Percentiles rank a stretch among this genome's conserved stretches.
phyloP scores from a whole-genome alignment of 2,113 vertebrate genomes.

The Cariama cristata region DNA sequence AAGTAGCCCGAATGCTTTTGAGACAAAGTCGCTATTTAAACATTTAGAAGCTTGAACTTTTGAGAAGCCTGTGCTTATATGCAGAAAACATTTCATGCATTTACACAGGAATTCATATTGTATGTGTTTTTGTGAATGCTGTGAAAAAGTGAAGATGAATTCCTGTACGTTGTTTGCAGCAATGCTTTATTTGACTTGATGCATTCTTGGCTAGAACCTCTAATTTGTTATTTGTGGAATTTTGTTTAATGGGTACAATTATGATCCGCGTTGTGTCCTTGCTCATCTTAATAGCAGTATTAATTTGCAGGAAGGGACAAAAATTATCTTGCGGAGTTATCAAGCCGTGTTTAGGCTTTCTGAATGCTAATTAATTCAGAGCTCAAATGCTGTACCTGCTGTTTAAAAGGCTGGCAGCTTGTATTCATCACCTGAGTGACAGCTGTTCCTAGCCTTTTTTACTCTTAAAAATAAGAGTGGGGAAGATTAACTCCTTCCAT shows the following conservation, averaged over 20 bases:
- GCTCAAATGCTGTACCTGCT: constrained; percentile 74
- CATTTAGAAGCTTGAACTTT: neutral
- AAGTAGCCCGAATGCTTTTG: neutral
- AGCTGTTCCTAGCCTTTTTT: constrained; percentile 76
- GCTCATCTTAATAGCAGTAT: constrained; percentile 62
- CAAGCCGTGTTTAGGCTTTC: constrained; percentile 58
- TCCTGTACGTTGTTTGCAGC: neutral
- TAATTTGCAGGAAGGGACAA: constrained; percentile 68
- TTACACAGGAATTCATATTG: neutral
- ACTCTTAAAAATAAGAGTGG: constrained; percentile 47
- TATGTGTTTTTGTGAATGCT: neutral
- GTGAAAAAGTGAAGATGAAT: neutral
- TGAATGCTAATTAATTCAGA: constrained; percentile 81
- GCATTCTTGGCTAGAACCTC: constrained; percentile 8
- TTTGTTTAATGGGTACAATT: constrained; percentile 55
- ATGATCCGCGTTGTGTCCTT: constrained; percentile 27
- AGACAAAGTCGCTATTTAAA: constrained; percentile 24
- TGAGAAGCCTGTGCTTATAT: neutral
- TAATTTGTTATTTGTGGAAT: constrained; percentile 30
- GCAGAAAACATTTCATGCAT: neutral
- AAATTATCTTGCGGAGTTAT: constrained; percentile 60
- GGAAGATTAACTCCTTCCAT: constrained; percentile 70
- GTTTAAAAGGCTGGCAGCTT: constrained; percentile 77
- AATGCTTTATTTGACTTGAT: neutral
- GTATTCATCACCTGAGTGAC: constrained; percentile 81